Evolutionary conservation across 1,140 invertebrate species (phyloP).

Genomic region (Zelostemma sp.): DNA sequence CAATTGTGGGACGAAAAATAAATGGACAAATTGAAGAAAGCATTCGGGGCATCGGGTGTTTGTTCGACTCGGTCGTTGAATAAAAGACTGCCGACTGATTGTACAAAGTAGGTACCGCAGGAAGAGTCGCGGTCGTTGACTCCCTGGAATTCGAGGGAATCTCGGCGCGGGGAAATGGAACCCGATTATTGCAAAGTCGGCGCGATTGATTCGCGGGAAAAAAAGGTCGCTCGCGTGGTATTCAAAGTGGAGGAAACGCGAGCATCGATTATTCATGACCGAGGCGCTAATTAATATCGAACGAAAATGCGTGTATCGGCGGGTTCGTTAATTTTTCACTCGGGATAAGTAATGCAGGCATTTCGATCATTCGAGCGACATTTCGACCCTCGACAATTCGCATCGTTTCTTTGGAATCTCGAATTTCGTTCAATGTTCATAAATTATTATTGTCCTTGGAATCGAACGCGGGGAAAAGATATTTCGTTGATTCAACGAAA

Average conservation of each 20-base stretch:
- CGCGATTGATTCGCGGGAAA: conserved; percentile 35
- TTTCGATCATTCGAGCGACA: no score
- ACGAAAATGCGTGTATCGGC: no score
- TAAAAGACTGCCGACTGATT: conserved; percentile 24
- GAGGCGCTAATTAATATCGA: no score
- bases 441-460: no score
- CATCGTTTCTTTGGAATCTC: no score
- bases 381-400: no score
- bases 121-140: conserved; percentile 50
- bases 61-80: conserved; percentile 17
- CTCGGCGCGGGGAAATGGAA: conserved; percentile 25
- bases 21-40: conserved; percentile 5
- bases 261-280: not conserved
- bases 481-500: conserved; percentile 22
- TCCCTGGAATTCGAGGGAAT: conserved; percentile 43
- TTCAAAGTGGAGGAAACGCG: not conserved
- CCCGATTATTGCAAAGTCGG: conserved; percentile 41
- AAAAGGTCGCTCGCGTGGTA: not conserved
- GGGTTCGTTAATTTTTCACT: no score
- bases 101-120: conserved; percentile 20
- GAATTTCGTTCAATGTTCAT: no score
- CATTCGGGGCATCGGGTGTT: conserved; percentile 15
- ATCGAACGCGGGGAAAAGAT: no score
- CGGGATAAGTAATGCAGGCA: no score
- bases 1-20: not conserved